These are phyloP conservation scores for Sylvia borin DNA, from an alignment of 2,797 vertebrate genomes.

Conservation along the genomic window DNA sequence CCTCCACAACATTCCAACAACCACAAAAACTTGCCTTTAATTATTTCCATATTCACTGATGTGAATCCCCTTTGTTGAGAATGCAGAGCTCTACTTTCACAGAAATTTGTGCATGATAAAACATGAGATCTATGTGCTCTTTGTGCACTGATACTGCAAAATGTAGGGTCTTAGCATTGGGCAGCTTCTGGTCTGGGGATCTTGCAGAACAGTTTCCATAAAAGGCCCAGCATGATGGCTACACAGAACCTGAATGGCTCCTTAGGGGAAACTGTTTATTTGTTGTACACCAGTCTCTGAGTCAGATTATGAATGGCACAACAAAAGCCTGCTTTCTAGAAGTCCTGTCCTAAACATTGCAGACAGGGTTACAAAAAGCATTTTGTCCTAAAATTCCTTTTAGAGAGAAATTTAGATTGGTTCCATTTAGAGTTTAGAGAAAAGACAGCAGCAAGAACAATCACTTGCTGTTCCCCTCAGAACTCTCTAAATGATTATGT, in stretches of 20 bases:
- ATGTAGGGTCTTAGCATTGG: background rate
- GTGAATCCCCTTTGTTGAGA: background rate
- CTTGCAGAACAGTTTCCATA: background rate
- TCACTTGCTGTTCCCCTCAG: background rate
- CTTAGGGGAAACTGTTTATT: background rate
- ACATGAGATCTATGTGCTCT: background rate
- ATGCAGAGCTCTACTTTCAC: background rate
- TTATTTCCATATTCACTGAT: background rate
- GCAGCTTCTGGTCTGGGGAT: background rate
- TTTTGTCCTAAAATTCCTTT: background rate
- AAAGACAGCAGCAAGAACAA: background rate
- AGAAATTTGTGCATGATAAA: background rate
- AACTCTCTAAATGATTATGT: background rate
- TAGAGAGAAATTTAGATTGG: background rate
- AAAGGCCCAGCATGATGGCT: background rate
- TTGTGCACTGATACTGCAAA: background rate
- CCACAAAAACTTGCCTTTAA: background rate
- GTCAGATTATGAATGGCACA: background rate
- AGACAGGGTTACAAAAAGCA: background rate
- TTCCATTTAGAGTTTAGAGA: background rate
- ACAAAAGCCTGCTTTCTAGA: background rate
- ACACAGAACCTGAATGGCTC: background rate
- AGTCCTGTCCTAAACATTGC: background rate
- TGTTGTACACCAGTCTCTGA: background rate
- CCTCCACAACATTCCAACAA: background rate